Evolutionary conservation across 2,888 invertebrate genomes (phyloP).

Genomic region (Julus scanicus): DNA sequence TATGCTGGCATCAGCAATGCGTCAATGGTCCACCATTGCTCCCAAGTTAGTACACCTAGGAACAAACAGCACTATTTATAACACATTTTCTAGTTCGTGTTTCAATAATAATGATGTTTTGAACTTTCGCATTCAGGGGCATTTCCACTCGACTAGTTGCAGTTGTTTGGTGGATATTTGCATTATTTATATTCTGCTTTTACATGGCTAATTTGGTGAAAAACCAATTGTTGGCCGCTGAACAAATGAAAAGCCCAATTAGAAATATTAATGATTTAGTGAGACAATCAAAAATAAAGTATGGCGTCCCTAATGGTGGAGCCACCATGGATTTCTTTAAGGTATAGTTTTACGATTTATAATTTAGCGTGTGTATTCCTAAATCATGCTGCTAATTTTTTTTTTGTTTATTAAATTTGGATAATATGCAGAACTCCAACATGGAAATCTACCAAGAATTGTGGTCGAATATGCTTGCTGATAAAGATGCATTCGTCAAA

Average conservation of each 20-base stretch:
- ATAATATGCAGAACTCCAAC: conserved; percentile 17
- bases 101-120: background rate
- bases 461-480: conserved; percentile 50
- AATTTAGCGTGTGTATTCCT: background rate
- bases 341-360: conserved; percentile 69
- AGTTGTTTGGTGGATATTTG: conserved; percentile 94
- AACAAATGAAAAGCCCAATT: conserved; percentile 93
- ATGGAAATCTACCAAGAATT: conserved; percentile 49
- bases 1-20: conserved; percentile 67
- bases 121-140: conserved; percentile 72
- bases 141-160: conserved; percentile 89
- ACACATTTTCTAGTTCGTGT: background rate
- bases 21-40: conserved; percentile 67
- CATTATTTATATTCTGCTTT: conserved; percentile 93
- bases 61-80: too few relatives aligned
- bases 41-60: conserved; percentile 59
- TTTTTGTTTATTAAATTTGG: background rate
- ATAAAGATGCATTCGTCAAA: conserved; percentile 61
- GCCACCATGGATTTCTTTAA: conserved; percentile 95
- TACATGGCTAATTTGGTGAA: conserved; percentile 92
- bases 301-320: conserved; percentile 92
- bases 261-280: conserved; percentile 95
- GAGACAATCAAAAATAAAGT: conserved; percentile 96
- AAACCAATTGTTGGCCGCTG: conserved; percentile 86
- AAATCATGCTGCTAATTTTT: background rate